Evolutionary conservation across 2,113 vertebrate genomes (phyloP), one percentile per base, ranked within the genome.

Genomic region (Marmota monax): DNA sequence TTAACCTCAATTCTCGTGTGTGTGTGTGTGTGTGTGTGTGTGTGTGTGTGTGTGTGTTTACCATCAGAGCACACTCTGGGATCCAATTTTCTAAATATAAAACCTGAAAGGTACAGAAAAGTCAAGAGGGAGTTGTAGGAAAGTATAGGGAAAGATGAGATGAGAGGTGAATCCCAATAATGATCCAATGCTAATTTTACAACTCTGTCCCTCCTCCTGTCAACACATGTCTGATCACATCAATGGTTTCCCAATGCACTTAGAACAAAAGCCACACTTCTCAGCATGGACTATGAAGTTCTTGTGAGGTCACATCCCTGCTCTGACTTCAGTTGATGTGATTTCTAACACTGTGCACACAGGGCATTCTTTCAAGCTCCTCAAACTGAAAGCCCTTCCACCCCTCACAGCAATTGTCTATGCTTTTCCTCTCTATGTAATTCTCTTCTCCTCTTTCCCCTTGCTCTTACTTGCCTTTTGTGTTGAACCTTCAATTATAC

Each of bases 161-260:
- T 92, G 16, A 93, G 58, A 58, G 90, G 20, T 90, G 22, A 87
- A 84, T 65, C 20, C 74, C 23, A 80, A 34, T 11, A 58, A 53
- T 17, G 67, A 48, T 42, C 25, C 78, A 78, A 91, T 37, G 34
- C 5, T 32, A 73, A 73, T 25, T 61, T 93, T 65, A 76, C 12
- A 58, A 13, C 14, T 88, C 12, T 78, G 13, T 61, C 34, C 58
- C 42, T 51, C 22, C 32, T 4, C 12, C 9, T 34, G 14, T 11
- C 23, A 39, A 14, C 23, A 45, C 51, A 90, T 56, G 5, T 87
- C 48, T 95, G 27, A 70, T 42, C 85, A 78, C 20, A 51, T 95
- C 32, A 72, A 23, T 82, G 51, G 0, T 20, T 89, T 79, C 3
- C 25, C 22, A 39, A 7, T 76, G 25, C 4, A 20, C 63, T 45